Evolutionary conservation across 2,888 invertebrate genomes (phyloP), one percentile per base, ranked within the genome.

Genomic region (Monochamus alternatus): DNA sequence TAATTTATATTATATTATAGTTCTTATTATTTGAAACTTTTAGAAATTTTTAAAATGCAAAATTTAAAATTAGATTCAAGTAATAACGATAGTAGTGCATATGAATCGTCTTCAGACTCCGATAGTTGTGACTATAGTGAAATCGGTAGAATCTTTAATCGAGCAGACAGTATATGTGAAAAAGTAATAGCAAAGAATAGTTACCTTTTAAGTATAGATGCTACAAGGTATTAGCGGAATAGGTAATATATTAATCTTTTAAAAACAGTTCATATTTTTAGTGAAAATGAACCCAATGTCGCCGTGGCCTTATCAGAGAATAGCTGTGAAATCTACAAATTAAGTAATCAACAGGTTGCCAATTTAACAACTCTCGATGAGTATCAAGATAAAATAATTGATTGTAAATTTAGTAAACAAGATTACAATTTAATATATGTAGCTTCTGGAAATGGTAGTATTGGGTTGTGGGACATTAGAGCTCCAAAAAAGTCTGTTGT

Each of bases 401-500:
- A 92, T 69, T 88, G 93, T 8, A 92, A 91, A 79, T 93, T 93
- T 84, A 91, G 91, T 83, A 90, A 90, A 0, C 89, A 87, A 22
- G 91, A 93, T 69, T 91, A 90, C 68, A 88, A 92, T 84, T 87
- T 93, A 62, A 81, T 94, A 31, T 94, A 92, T 84, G 91, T 91
- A 0, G 90, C 91, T 0, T 91, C 91, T 0, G 87, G 88, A 60
- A 91, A 93, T 85, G 93, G 93, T 0, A 80, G 86, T 31, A 88
- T 94, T 44, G 92, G 91, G 82, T 85, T 93, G 68, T 94, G 93
- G 91, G 94, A 95, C 86, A 89, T 92, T 2, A 88, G 94, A 83
- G 88, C 89, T 0, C 90, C 91, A 73, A 90, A 88, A 63, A 88
- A 89, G 55, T 66, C 76, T 65, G 75, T 69, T 59, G 12, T 76